A percentile compares a stretch with the other conserved stretches of the same genome.
Evolutionary conservation across 1,140 invertebrate genomes (phyloP).

Genomic region (Drosophila ohnishii): DNA sequence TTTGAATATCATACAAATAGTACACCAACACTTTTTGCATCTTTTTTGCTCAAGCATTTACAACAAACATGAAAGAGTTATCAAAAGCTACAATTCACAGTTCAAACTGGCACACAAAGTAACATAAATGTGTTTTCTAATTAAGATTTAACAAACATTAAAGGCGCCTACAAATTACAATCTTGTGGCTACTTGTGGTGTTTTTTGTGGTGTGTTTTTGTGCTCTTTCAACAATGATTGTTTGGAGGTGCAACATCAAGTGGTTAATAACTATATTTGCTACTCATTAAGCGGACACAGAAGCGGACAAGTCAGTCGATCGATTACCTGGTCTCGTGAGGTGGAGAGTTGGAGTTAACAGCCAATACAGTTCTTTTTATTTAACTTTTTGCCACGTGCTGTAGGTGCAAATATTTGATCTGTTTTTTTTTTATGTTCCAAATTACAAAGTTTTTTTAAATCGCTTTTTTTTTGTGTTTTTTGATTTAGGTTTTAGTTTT

Average conservation of each 20-base stretch:
- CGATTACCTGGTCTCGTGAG: constrained; percentile 48
- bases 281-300: constrained; percentile 15
- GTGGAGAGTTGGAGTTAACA: constrained; percentile 36
- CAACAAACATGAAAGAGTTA: too few species aligned
- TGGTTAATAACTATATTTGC: constrained; percentile 1
- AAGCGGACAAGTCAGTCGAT: constrained; percentile 34
- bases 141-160: constrained; percentile 40
- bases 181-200: constrained; percentile 2
- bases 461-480: constrained; percentile 9
- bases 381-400: constrained; percentile 54
- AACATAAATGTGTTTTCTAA: not conserved
- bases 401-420: constrained; percentile 40
- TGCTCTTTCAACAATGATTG: not conserved
- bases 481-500: constrained; percentile 6
- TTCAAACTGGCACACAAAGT: constrained; percentile 11
- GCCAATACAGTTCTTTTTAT: constrained; percentile 49
- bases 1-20: too few species aligned
- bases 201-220: not conserved
- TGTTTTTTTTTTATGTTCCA: constrained; percentile 4
- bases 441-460: constrained; percentile 11
- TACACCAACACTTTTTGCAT: too few species aligned
- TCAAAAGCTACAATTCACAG: constrained; percentile 31
- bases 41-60: too few species aligned
- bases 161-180: constrained; percentile 10
- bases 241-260: constrained; percentile 12